These are phyloP conservation scores for Monodelphis domestica DNA, from an alignment of 2,797 vertebrate genomes.

Conservation along the genomic window DNA sequence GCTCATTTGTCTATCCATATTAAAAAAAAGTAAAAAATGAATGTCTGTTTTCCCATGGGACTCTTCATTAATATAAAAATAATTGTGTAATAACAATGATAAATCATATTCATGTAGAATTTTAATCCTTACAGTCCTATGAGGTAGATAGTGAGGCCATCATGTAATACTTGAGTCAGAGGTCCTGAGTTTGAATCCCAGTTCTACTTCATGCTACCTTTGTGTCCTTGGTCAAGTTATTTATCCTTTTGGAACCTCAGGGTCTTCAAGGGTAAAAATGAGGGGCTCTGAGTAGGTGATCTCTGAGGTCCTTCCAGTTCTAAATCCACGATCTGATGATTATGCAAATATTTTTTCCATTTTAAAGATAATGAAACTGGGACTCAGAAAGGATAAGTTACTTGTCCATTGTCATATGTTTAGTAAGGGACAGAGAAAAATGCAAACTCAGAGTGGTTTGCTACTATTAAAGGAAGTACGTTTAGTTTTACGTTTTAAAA, in stretches of 20 bases:
- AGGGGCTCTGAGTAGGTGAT: neutral
- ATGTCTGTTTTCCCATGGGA: neutral
- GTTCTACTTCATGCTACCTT: neutral
- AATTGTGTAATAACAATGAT: neutral
- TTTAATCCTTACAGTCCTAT: neutral
- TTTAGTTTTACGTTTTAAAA: neutral
- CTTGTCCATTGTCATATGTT: neutral
- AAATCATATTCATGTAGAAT: neutral
- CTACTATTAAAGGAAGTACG: neutral
- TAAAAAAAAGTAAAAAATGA: neutral
- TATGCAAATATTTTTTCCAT: neutral
- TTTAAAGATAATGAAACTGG: neutral
- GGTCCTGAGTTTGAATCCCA: neutral
- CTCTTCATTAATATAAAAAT: neutral
- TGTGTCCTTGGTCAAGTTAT: neutral
- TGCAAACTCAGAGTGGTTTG: neutral
- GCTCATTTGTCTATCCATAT: neutral
- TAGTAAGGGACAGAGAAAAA: neutral
- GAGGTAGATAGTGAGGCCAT: neutral
- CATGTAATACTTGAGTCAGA: neutral
- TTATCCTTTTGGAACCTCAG: neutral
- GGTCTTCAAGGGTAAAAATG: neutral
- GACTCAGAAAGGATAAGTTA: neutral
- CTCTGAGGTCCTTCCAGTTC: neutral
- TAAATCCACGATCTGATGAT: neutral